phyloP scores from a whole-genome alignment of 2,888 invertebrate species.

The Chouioia cunea region DNA sequence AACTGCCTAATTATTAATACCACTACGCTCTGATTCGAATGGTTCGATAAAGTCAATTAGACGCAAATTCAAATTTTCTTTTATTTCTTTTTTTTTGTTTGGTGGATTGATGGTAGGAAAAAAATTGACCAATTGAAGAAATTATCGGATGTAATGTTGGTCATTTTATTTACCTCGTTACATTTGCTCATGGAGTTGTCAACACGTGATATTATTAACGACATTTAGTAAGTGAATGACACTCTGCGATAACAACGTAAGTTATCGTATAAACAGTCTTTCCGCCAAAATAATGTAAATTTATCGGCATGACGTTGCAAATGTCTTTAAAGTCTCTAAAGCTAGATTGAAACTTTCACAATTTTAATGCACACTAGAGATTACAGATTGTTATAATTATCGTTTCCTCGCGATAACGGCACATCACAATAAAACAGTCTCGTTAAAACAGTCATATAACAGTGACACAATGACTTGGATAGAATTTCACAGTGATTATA shows the following conservation, averaged over 20 bases:
- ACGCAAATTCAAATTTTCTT: slow-evolving; percentile 21
- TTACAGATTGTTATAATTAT: background rate
- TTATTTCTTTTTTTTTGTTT: background rate
- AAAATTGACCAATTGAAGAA: background rate
- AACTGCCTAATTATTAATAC: slow-evolving; percentile 34
- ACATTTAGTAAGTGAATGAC: slow-evolving; percentile 8
- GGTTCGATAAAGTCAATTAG: slow-evolving; percentile 25
- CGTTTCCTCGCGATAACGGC: background rate
- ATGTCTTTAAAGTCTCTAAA: background rate
- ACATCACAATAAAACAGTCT: too few relatives aligned
- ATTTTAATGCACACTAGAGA: background rate
- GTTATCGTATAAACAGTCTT: slow-evolving; percentile 1
- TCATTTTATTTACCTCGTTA: slow-evolving; percentile 21
- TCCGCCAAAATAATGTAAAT: background rate
- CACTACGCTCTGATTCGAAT: slow-evolving; percentile 5
- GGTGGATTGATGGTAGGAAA: background rate
- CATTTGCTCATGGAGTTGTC: background rate
- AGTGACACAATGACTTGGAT: too few relatives aligned
- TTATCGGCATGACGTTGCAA: too few relatives aligned
- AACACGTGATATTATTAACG: background rate
- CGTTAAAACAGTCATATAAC: too few relatives aligned
- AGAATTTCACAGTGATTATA: background rate
- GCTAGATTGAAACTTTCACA: slow-evolving; percentile 4
- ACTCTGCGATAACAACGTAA: slow-evolving; percentile 7
- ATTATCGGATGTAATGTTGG: slow-evolving; percentile 5